Conservation (phyloP, 2,113 vertebrate species). For the Collichthys lucidus region DNA sequence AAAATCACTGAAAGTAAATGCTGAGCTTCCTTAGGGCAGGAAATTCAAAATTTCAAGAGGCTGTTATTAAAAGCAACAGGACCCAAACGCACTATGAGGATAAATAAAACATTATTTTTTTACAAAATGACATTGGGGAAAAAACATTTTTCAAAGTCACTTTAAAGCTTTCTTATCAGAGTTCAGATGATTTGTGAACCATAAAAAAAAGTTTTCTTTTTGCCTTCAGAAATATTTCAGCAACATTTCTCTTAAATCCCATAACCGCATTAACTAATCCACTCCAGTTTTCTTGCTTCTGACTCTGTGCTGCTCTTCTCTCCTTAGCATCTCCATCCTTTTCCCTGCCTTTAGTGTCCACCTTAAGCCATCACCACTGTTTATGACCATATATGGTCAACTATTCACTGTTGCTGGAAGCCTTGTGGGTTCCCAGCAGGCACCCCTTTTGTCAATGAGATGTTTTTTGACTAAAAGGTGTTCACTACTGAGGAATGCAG, state of each 20-base stretch:
- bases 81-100: background rate
- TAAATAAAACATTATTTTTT: background rate
- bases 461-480: constrained; percentile 27
- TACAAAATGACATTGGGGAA: background rate
- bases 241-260: background rate
- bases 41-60: background rate
- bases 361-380: background rate
- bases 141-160: background rate
- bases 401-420: constrained; percentile 21
- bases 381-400: constrained; percentile 58
- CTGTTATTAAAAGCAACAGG: background rate
- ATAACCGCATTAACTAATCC: background rate
- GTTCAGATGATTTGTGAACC: background rate
- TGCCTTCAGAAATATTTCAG: background rate
- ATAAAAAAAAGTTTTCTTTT: background rate
- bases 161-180: background rate
- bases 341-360: background rate
- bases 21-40: background rate
- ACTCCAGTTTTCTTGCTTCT: background rate
- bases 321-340: background rate
- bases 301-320: background rate
- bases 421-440: constrained; percentile 4
- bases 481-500: constrained; percentile 53
- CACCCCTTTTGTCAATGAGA: constrained; percentile 12
- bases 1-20: background rate